phyloP scores from a whole-genome alignment of 35 echinoderm and acorn worm species.

The Apostichopus californicus region DNA sequence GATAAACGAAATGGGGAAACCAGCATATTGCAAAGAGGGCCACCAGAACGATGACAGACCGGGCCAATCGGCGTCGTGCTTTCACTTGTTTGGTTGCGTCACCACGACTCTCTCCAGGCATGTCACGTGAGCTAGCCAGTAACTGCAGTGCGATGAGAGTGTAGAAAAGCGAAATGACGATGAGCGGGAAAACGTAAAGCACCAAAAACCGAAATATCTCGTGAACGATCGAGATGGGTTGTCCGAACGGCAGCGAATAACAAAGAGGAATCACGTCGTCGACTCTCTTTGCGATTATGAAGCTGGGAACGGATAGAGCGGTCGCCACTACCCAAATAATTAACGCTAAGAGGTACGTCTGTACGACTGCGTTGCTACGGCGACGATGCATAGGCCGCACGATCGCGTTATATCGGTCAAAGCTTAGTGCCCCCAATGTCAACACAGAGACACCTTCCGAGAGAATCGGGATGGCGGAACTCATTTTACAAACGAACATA shows the following conservation, averaged over 20 bases:
- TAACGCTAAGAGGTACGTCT: constrained; percentile 70
- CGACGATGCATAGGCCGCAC: constrained; percentile 83
- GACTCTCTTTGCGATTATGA: constrained; percentile 26
- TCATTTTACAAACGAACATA: constrained; percentile 65
- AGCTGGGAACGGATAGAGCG: constrained; percentile 54
- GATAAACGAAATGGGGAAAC: constrained; percentile 89
- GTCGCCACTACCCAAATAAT: constrained; percentile 73
- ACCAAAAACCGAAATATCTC: constrained; percentile 61
- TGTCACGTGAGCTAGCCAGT: constrained; percentile 72
- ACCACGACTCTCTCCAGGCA: constrained; percentile 79
- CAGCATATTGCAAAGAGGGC: constrained; percentile 84
- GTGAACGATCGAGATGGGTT: constrained; percentile 53
- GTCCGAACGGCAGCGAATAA: constrained; percentile 47
- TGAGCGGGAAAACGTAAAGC: constrained; percentile 78
- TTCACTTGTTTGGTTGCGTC: constrained; percentile 76
- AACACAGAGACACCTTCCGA: constrained; percentile 87
- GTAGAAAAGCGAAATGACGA: constrained; percentile 76
- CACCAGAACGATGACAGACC: constrained; percentile 82
- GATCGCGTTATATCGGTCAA: constrained; percentile 92
- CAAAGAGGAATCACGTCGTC: background rate
- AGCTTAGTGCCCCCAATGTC: constrained; percentile 78
- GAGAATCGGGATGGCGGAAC: constrained; percentile 54
- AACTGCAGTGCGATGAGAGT: constrained; percentile 77
- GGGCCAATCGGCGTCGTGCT: constrained; percentile 72
- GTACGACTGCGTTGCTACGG: constrained; percentile 55